phyloP scores from a whole-genome alignment of 2,113 vertebrate species.

The Psammodynastes pulverulentus region DNA sequence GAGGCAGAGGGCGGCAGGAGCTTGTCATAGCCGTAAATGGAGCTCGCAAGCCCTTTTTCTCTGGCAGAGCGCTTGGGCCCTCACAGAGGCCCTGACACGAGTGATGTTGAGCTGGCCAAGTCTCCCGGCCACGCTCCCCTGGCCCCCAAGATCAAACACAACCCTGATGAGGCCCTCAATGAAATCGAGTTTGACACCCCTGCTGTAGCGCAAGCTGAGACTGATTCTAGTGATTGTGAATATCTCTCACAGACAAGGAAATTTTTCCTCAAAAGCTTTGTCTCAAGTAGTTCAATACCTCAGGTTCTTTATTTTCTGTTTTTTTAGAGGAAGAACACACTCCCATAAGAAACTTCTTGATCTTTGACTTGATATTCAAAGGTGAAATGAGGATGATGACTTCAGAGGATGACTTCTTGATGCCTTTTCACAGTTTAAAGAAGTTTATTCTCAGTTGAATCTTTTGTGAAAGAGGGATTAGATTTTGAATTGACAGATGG shows the following conservation, averaged over 20 bases:
- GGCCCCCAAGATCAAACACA: too few relatives aligned
- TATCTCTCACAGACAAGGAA: neutral
- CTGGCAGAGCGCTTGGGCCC: too few relatives aligned
- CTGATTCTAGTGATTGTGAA: neutral
- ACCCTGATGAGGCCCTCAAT: too few relatives aligned
- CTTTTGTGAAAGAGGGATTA: neutral
- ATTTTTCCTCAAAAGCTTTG: neutral
- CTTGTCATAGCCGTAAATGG: too few relatives aligned
- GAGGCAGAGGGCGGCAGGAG: too few relatives aligned
- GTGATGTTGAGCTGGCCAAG: too few relatives aligned
- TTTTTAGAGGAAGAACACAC: neutral
- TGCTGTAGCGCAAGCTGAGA: neutral
- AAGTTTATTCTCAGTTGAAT: neutral
- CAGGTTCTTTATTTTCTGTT: neutral
- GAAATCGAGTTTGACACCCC: too few relatives aligned
- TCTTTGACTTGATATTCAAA: slow-evolving; percentile 3
- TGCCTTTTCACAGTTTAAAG: neutral
- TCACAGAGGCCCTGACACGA: too few relatives aligned
- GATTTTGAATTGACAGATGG: neutral
- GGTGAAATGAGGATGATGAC: neutral
- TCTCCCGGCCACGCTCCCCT: too few relatives aligned
- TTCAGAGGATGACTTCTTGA: neutral
- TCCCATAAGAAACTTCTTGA: neutral
- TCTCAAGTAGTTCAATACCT: neutral
- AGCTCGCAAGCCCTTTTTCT: too few relatives aligned